Evolutionary conservation across 2,888 invertebrate species (phyloP).

Genomic region (Dolomedes plantarius): DNA sequence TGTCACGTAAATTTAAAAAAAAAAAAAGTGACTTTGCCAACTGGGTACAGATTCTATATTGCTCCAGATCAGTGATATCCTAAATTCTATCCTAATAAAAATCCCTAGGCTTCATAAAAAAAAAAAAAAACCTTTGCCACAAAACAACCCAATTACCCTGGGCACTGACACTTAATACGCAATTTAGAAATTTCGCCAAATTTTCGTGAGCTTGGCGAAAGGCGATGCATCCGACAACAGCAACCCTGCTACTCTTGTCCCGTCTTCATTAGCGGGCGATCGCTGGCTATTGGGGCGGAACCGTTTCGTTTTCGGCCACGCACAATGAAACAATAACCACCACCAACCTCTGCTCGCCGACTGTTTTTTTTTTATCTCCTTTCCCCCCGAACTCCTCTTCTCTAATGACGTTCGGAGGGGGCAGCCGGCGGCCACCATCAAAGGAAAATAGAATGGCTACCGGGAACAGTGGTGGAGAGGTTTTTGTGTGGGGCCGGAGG

Average conservation of each 20-base stretch:
- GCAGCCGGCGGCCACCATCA: conserved; percentile 43
- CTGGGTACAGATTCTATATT: no score
- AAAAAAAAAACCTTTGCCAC: no score
- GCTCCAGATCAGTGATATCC: no score
- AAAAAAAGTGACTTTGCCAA: no score
- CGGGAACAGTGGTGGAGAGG: conserved; percentile 10
- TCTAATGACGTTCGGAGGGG: conserved; percentile 28
- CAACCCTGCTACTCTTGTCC: not conserved
- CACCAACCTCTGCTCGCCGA: not conserved
- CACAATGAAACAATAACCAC: conserved; percentile 66
- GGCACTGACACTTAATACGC: no score
- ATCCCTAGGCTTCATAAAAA: no score
- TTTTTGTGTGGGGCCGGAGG: not conserved
- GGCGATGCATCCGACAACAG: no score
- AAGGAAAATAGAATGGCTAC: conserved; percentile 34
- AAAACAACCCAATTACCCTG: no score
- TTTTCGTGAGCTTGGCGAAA: no score
- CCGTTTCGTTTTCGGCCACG: conserved; percentile 29
- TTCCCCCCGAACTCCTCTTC: not conserved
- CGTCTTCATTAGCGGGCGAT: conserved; percentile 13
- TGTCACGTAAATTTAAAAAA: no score
- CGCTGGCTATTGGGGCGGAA: conserved; percentile 36
- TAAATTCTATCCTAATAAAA: no score
- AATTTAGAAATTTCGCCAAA: no score
- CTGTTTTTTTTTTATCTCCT: not conserved